Evolutionary conservation across 2,113 vertebrate genomes (phyloP).

Genomic region (Microcebus lehilahytsara): DNA sequence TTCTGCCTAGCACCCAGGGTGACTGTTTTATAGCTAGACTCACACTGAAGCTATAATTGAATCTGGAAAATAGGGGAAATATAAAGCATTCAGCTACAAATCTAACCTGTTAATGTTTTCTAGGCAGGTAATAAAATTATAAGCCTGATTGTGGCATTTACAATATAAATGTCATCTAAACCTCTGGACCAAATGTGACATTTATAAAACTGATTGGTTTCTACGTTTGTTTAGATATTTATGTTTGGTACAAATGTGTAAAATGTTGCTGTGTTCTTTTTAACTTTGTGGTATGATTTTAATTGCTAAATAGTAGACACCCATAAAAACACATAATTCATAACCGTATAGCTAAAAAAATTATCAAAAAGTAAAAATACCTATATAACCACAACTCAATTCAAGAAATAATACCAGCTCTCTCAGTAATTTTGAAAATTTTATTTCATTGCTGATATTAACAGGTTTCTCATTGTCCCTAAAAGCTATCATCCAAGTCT

Average conservation of each 20-base stretch:
- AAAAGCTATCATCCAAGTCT: background rate
- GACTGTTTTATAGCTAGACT: background rate
- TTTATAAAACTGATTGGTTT: conserved; percentile 33
- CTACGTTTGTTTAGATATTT: conserved; percentile 30
- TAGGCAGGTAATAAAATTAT: conserved; percentile 29
- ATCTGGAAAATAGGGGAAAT: background rate
- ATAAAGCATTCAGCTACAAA: background rate
- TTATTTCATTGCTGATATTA: background rate
- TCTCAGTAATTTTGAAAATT: background rate
- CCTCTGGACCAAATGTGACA: background rate
- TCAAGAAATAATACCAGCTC: background rate
- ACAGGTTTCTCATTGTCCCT: background rate
- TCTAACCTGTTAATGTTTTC: background rate
- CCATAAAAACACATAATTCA: background rate
- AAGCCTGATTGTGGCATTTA: background rate
- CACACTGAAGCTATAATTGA: background rate
- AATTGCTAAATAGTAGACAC: background rate
- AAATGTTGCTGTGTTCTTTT: conserved; percentile 40
- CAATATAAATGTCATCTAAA: background rate
- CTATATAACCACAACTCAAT: background rate
- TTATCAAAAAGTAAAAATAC: conserved; percentile 13
- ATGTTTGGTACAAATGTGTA: background rate
- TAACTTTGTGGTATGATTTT: background rate
- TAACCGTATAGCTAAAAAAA: background rate
- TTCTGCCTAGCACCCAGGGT: background rate